Evolutionary conservation across 2,888 invertebrate genomes (phyloP), one percentile per base, ranked within the genome.

Genomic region (Cephonodes hylas): DNA sequence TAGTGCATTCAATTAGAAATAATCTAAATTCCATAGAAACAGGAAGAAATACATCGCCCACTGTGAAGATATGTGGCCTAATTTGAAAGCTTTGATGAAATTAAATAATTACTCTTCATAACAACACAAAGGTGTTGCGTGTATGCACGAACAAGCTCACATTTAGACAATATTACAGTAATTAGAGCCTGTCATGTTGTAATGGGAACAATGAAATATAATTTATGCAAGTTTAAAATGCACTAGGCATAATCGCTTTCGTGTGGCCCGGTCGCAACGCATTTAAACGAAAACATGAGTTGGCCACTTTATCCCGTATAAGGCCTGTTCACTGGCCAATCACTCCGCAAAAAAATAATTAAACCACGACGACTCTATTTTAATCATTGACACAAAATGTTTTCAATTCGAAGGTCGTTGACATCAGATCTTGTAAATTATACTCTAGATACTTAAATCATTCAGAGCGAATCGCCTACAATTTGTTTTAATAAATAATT

Each of bases 101-200:
- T 48, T 10, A 48, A 48, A 48, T 48, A 23, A 48, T 3, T n/a
- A 3, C n/a, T 23, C 3, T 8, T 59, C 10, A n/a, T 45, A 31
- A 42, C 34, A 34, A 15, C 68, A 68, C 74, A 68, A 78, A 77
- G 72, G 67, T 70, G 70, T 84, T 76, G 83, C 84, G 79, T 85
- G 83, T 79, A 69, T 76, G 70, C 77, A 77, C 75, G 72, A 79
- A 74, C 73, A 63, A 64, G 66, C 69, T 72, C 63, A 76, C 72
- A 77, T 72, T 79, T 77, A 77, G 69, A 77, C 71, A 75, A 79
- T 75, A 84, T 85, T 81, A 83, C 77, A 78, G 79, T 79, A 88
- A 89, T 88, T 88, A 89, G 86, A 86, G 80, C 83, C 86, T 84
- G 83, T 88, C 82, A 80, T 85, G 84, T 85, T 80, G 86, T 84